Percentiles rank a stretch among this genome's conserved stretches.
Evolutionary conservation across 2,113 vertebrate species (phyloP).

Genomic region (Peromyscus leucopus): DNA sequence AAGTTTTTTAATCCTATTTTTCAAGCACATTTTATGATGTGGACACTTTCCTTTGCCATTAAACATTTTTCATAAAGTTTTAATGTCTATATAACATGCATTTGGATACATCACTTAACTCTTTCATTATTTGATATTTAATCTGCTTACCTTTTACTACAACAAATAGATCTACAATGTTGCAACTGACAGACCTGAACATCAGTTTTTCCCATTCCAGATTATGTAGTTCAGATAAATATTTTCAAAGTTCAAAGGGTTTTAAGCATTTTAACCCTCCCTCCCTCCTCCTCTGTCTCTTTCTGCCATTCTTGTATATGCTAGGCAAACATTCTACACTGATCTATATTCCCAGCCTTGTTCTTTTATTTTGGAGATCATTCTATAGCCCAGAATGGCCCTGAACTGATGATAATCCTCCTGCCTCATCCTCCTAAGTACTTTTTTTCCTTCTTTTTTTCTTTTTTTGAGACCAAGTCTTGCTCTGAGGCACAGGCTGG

Average conservation of each 20-base stretch:
- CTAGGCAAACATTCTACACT: not conserved
- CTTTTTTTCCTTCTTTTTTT: not conserved
- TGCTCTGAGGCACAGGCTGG: not conserved
- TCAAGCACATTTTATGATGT: constrained; percentile 6
- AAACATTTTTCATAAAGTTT: constrained; percentile 31
- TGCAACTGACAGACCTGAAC: not conserved
- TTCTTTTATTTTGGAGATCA: not conserved
- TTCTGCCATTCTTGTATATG: not conserved
- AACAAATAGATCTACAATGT: not conserved
- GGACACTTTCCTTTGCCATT: not conserved
- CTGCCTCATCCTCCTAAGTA: not conserved
- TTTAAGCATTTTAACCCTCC: not conserved
- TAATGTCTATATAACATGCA: not conserved
- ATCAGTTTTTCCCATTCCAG: constrained; percentile 17
- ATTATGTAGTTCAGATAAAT: constrained; percentile 52
- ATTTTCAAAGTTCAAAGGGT: constrained; percentile 4
- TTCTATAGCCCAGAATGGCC: not conserved
- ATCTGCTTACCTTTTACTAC: constrained; percentile 1
- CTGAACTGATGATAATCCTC: not conserved
- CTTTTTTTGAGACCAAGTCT: not conserved
- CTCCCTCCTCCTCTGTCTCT: too few species aligned
- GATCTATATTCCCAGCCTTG: not conserved
- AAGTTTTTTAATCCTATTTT: constrained; percentile 9
- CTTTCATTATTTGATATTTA: not conserved
- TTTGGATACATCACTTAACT: constrained; percentile 22